Percentiles rank a stretch among this genome's conserved stretches.
These are phyloP conservation scores for Stomatorhinus walkeri DNA, from an alignment of 2,797 vertebrate genomes.

Conservation along the genomic window DNA sequence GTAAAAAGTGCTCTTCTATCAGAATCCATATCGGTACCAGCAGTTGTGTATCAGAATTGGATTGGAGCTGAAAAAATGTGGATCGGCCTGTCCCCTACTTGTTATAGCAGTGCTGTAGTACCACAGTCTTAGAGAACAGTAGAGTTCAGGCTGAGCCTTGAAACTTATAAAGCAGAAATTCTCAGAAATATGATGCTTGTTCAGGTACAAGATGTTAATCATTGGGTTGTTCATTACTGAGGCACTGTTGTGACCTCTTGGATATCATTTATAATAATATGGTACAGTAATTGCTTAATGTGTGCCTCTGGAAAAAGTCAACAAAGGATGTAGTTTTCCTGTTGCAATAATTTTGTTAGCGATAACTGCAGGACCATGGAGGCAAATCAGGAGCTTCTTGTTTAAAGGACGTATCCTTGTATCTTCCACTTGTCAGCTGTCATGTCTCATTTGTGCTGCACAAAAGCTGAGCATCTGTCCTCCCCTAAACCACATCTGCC, in stretches of 20 bases:
- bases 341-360: background rate
- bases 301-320: background rate
- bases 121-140: background rate
- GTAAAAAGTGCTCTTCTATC: no score
- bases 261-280: background rate
- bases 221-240: background rate
- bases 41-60: no score
- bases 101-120: background rate
- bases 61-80: no score
- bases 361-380: background rate
- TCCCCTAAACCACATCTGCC: slow-evolving; percentile 21
- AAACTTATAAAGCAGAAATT: background rate
- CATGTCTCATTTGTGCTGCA: slow-evolving; percentile 24
- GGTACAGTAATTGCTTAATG: background rate
- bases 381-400: background rate
- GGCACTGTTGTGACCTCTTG: background rate
- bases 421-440: slow-evolving; percentile 6
- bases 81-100: background rate
- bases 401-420: background rate
- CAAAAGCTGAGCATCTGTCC: slow-evolving; percentile 20
- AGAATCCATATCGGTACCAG: no score
- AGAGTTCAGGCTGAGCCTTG: background rate
- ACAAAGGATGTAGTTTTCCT: background rate
- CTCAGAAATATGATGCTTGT: background rate
- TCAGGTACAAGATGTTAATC: background rate